Evolutionary conservation across 2,113 vertebrate genomes (phyloP), one percentile per base, ranked within the genome.

Genomic region (Excalfactoria chinensis): DNA sequence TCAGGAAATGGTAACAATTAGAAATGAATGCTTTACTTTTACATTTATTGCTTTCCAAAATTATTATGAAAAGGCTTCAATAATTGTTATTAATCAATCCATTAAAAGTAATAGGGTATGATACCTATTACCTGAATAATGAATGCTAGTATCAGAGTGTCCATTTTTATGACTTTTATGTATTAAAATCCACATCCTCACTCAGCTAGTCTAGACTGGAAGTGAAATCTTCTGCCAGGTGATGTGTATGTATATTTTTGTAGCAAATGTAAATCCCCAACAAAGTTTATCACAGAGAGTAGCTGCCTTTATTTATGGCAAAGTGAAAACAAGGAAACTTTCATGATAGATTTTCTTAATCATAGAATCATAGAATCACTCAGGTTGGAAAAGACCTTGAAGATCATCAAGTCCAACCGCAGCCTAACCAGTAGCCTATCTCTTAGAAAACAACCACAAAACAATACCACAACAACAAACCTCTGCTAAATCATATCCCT

Each of bases 11-110:
- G 20, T 71, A 70, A 62, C 40, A 70, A 76, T 88, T 78, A 78
- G 40, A 84, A 94, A 77, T 20, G 10, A 91, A 82, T 37, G 11
- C 30, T 94, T 87, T 60, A 40, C 6, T 86, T 76, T 59, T 59
- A 15, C 69, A 71, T 83, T 76, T 87, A 49, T 69, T 86, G 25
- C 35, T 88, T 82, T 84, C 35, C 28, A 74, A 84, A 94, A 91
- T 66, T 89, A 71, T 92, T 78, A 84, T 80, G 55, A 70, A 91
- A 80, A 66, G 14, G 12, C 53, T 88, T 63, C 79, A 88, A 73
- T 92, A 86, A 72, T 92, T 91, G 69, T 66, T 84, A 86, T 88
- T 94, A 92, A 95, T 94, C 67, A 94, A 83, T 84, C 49, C 35
- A 88, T 93, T 89, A 88, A 95, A 95, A 72, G 62, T 84, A 94